These are phyloP conservation scores for Aphelinus certus DNA, from an alignment of 1,140 invertebrate species.

Conservation along the genomic window DNA sequence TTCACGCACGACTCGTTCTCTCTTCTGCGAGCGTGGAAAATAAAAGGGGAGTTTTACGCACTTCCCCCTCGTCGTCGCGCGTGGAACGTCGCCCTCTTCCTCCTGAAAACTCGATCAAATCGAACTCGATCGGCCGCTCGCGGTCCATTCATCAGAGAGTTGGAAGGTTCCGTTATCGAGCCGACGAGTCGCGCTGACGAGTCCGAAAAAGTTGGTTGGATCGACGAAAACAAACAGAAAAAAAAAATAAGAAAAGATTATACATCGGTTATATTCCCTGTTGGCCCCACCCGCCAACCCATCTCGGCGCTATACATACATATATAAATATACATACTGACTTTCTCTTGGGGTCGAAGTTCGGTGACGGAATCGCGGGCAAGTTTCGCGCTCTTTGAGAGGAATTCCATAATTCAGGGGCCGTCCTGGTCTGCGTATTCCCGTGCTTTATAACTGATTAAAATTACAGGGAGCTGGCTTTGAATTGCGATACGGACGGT, in stretches of 20 bases:
- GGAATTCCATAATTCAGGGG: constrained; percentile 19
- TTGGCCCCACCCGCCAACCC: not conserved
- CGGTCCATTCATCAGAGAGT: constrained; percentile 22
- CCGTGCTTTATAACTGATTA: constrained; percentile 7
- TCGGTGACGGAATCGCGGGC: not conserved
- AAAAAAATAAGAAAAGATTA: not conserved
- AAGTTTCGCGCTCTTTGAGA: not conserved
- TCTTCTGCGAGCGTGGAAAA: not conserved
- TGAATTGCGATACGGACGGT: not conserved
- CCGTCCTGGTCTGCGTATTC: not conserved
- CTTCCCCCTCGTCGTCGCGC: too few relatives aligned
- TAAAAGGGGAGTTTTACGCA: not conserved
- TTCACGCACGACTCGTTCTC: constrained; percentile 25
- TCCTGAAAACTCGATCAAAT: not conserved
- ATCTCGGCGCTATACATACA: too few relatives aligned
- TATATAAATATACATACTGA: too few relatives aligned
- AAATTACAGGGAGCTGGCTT: constrained; percentile 10
- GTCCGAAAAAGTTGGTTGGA: constrained; percentile 18
- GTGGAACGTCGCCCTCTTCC: too few relatives aligned
- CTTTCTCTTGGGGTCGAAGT: not conserved
- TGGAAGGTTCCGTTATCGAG: constrained; percentile 29
- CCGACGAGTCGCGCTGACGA: constrained; percentile 30
- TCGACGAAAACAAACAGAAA: not conserved
- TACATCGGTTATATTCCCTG: constrained; percentile 21
- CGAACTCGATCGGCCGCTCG: constrained; percentile 6